phyloP scores from a whole-genome alignment of 1,140 invertebrate species.

The Drosophila dunni region DNA sequence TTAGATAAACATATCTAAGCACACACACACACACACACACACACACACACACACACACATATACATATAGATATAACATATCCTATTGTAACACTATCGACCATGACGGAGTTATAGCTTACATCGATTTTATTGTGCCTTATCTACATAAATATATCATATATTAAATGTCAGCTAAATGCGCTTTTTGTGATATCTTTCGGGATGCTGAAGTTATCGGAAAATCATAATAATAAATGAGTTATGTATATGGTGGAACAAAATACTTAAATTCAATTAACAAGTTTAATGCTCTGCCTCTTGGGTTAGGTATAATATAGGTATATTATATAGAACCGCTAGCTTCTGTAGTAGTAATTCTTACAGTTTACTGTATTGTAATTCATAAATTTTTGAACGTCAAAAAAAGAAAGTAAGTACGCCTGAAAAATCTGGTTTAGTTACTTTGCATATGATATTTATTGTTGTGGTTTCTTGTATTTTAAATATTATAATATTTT shows the following conservation, averaged over 20 bases:
- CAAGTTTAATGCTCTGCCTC: too few species aligned
- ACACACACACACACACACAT: not conserved
- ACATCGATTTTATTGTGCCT: constrained; percentile 58
- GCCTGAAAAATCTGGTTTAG: not conserved
- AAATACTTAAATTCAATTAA: too few species aligned
- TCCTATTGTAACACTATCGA: constrained; percentile 21
- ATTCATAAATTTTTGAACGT: too few species aligned
- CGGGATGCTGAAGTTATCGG: too few species aligned
- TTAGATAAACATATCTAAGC: not conserved
- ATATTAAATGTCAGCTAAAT: constrained; percentile 10
- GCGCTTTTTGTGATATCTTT: not conserved
- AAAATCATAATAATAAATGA: too few species aligned
- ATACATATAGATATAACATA: constrained; percentile 29
- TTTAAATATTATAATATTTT: constrained; percentile 70
- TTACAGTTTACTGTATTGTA: too few species aligned
- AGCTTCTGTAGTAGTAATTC: too few species aligned
- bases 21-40: not conserved
- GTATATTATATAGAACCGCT: too few species aligned
- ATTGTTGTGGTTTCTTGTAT: constrained; percentile 75
- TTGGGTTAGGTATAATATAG: too few species aligned
- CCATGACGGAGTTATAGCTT: constrained; percentile 21
- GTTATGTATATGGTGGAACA: too few species aligned
- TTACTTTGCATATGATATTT: constrained; percentile 76
- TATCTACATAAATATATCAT: constrained; percentile 36
- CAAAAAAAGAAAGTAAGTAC: not conserved